These are phyloP conservation scores for Equus przewalskii DNA, from an alignment of 2,113 vertebrate genomes.

Conservation along the genomic window DNA sequence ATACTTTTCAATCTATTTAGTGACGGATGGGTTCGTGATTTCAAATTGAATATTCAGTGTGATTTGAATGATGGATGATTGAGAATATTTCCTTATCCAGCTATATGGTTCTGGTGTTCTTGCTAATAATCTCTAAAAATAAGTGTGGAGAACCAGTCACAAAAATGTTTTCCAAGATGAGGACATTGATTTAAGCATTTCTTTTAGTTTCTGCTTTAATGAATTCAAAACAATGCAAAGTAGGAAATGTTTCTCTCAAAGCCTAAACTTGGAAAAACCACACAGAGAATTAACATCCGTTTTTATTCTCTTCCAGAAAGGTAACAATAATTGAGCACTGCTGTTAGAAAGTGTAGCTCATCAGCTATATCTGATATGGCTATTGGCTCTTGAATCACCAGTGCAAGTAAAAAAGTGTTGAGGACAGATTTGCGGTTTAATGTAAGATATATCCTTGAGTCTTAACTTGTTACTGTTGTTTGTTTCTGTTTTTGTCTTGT, in stretches of 20 bases:
- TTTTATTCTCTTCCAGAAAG: neutral
- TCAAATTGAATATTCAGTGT: slow-evolving; percentile 66
- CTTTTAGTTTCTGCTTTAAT: slow-evolving; percentile 26
- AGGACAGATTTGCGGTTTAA: neutral
- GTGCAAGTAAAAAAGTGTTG: neutral
- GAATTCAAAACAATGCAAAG: neutral
- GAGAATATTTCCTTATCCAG: slow-evolving; percentile 49
- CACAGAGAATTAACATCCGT: neutral
- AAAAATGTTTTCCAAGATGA: neutral
- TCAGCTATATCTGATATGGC: neutral
- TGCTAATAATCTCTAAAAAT: slow-evolving; percentile 71
- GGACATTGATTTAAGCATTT: neutral
- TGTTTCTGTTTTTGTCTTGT: neutral
- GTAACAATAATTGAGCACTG: neutral
- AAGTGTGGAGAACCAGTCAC: neutral
- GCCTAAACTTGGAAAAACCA: neutral
- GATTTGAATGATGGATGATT: slow-evolving; percentile 59
- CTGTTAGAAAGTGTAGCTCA: neutral
- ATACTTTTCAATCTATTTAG: slow-evolving; percentile 25
- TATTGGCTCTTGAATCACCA: neutral
- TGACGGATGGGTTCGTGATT: slow-evolving; percentile 67
- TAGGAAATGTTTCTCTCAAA: slow-evolving; percentile 38
- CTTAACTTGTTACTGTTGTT: neutral
- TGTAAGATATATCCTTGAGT: neutral
- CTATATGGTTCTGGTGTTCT: slow-evolving; percentile 52